Evolutionary conservation across 2,888 invertebrate genomes (phyloP), one percentile per base, ranked within the genome.

Genomic region (Rhamphomyia laevipes): DNA sequence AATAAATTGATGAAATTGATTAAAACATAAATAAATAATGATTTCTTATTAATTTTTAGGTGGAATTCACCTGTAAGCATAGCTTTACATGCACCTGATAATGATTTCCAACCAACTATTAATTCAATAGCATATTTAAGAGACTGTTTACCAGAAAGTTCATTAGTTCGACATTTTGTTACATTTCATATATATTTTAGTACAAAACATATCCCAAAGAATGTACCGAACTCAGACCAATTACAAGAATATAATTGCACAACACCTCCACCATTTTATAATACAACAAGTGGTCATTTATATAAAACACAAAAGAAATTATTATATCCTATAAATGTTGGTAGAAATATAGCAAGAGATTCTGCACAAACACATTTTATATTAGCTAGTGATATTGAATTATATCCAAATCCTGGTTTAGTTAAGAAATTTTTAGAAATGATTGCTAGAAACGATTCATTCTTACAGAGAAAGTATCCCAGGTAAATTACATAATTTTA

Each of bases 181-280:
- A 88, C 90, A 55, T 92, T 93, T 74, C 92, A 93, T 67, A 68
- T 93, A 47, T 90, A 88, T 73, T 92, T 91, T 73, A 84, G 87
- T 61, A 82, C 83, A 62, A 85, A 86, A 63, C 87, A 91, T 71
- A 82, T 89, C 65, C 91, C 91, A 49, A 81, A 81, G 72, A 68
- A 73, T 70, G 78, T 87, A 58, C 84, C 84, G 50, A 74, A 81
- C 53, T 75, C 80, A 48, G 74, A 77, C 31, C 76, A 74, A 55
- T 77, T 84, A 49, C 69, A 83, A 38, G 68, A 72, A 15, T 84
- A 78, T 69, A 86, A 88, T 66, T 90, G 89, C 64, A 75, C 81
- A n/a, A 61, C 73, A 44, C 71, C 75, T 10, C 77, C 86, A 6
- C 87, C 89, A 0, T 89, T 81, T 72, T 66, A 73, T 44, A 81